Evolutionary conservation across 2,797 vertebrate genomes (phyloP).

Genomic region (Syngnathus rostellatus): DNA sequence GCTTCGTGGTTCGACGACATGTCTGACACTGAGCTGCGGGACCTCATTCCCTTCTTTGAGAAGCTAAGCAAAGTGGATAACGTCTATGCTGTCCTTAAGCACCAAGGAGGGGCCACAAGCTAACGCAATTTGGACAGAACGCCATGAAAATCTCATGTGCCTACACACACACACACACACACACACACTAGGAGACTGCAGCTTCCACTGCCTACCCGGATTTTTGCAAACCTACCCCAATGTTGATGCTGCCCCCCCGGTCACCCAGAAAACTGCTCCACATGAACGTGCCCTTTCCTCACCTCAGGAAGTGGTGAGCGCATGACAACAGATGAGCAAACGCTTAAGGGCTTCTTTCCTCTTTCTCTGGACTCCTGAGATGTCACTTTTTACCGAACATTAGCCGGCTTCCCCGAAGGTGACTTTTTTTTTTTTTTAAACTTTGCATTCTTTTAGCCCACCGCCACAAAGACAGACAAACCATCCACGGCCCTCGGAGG

Average conservation of each 20-base stretch:
- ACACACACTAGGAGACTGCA: constrained; percentile 12
- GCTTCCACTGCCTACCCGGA: constrained; percentile 30
- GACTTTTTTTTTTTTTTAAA: constrained; percentile 1
- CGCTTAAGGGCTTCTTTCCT: not conserved
- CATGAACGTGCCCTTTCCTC: not conserved
- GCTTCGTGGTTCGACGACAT: constrained; percentile 97
- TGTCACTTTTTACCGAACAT: not conserved
- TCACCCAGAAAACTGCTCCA: constrained; percentile 20
- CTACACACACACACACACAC: constrained; percentile 2
- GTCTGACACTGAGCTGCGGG: constrained; percentile 89
- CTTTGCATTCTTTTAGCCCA: constrained; percentile 1
- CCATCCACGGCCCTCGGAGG: not conserved
- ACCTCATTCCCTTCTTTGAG: constrained; percentile 95
- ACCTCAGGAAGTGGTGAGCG: not conserved
- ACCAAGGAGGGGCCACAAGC: constrained; percentile 81
- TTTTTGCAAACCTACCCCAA: not conserved
- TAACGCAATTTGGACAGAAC: constrained; percentile 63
- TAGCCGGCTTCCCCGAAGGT: not conserved
- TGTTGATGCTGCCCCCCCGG: constrained; percentile 31
- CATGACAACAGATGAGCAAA: not conserved
- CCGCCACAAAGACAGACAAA: not conserved
- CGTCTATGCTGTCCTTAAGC: constrained; percentile 90
- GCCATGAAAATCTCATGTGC: not conserved
- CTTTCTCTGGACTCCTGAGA: not conserved
- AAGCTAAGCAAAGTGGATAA: constrained; percentile 86